Percentiles rank a stretch among this genome's conserved stretches.
These are phyloP conservation scores for Lichenostomus cassidix DNA, from an alignment of 2,113 vertebrate genomes.

Conservation along the genomic window DNA sequence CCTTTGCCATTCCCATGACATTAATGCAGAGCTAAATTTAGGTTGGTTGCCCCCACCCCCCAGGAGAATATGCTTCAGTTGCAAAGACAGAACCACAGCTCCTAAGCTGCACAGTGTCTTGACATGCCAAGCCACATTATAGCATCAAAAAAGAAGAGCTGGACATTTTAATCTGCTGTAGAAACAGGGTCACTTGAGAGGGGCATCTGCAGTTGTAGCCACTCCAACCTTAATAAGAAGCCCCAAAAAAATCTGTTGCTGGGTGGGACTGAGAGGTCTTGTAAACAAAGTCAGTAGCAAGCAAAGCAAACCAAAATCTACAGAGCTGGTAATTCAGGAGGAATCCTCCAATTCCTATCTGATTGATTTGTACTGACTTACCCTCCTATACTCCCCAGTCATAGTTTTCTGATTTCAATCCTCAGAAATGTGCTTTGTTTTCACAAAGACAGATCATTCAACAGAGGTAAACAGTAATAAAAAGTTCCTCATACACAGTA, in stretches of 20 bases:
- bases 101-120: neutral
- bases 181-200: neutral
- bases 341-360: neutral
- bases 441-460: constrained; percentile 27
- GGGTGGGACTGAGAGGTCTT: neutral
- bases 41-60: neutral
- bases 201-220: neutral
- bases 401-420: constrained; percentile 1
- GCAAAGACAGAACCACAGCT: neutral
- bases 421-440: neutral
- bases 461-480: constrained; percentile 30
- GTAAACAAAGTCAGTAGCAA: neutral
- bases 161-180: constrained; percentile 1
- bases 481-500: neutral
- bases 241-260: neutral
- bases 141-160: neutral
- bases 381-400: neutral
- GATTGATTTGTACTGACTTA: neutral
- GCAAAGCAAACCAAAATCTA: neutral
- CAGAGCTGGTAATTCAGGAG: neutral
- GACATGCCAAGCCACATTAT: constrained; percentile 30
- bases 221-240: neutral
- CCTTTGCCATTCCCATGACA: neutral
- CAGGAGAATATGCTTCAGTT: neutral
- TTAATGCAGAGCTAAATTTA: neutral